Evolutionary conservation across 2,113 vertebrate genomes (phyloP), one percentile per base, ranked within the genome.

Genomic region (Hylia prasina): DNA sequence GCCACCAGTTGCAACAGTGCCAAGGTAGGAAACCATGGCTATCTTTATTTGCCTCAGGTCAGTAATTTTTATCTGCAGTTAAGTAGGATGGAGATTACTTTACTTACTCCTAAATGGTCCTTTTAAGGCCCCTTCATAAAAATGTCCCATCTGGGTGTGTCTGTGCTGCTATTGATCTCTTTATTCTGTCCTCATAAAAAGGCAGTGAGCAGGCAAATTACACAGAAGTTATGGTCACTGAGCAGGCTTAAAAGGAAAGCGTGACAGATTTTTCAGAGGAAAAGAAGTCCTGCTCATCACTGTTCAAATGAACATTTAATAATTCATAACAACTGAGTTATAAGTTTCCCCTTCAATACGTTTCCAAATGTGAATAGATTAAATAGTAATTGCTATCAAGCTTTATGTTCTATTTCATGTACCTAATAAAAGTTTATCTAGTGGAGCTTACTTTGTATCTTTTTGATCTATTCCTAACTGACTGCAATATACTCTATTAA

Each of bases 361-460:
- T 95, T 98, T 97, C 89, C 85, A 95, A 97, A 98, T 23, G 86
- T 92, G 97, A 98, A 97, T 81, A 98, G 97, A 98, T 98, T 97
- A 98, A 97, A 95, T 85, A 93, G 96, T 96, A 97, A 98, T 97
- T 97, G 97, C 97, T 96, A 95, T 97, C 94, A 98, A 96, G 97
- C 96, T 98, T 98, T 98, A 98, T 97, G 97, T 97, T 96, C 97
- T 97, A 65, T 97, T 98, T 97, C 97, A 97, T 97, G 95, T 96
- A 91, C 81, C 89, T 96, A 97, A 97, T 98, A 98, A 97, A 98
- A 98, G 94, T 97, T 97, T 98, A 97, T 98, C 96, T 98, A 96
- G 91, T 48, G 77, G 86, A 97, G 95, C 96, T 97, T 87, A 83
- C 94, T 97, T 96, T 96, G 90, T 94, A 97, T 97, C 91, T 95